Conservation (phyloP, 2,888 invertebrate genomes). For the Drosophila mimica region DNA sequence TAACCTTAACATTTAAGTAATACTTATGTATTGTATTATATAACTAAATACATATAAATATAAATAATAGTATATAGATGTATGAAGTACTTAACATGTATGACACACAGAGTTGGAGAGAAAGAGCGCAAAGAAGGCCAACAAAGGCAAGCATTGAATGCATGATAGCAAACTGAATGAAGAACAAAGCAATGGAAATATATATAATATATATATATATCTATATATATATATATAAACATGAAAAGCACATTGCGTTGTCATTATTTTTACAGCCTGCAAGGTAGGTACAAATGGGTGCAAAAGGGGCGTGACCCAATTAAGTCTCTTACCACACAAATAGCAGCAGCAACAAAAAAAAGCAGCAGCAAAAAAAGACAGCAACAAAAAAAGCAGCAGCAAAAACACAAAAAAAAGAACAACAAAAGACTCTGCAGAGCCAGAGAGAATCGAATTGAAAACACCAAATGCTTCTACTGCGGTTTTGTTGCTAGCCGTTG, state of each 20-base stretch:
- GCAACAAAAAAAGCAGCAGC: neutral
- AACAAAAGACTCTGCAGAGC: slow-evolving; percentile 15
- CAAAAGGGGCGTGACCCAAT: slow-evolving; percentile 65
- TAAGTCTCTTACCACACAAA: slow-evolving; percentile 30
- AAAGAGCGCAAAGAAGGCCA: slow-evolving; percentile 34
- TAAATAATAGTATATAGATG: slow-evolving; percentile 60
- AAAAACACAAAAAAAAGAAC: neutral
- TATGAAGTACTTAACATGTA: slow-evolving; percentile 68
- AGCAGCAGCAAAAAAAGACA: no score
- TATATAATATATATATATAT: slow-evolving; percentile 47
- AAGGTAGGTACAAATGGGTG: slow-evolving; percentile 43
- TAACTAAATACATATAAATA: slow-evolving; percentile 45
- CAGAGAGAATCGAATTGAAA: slow-evolving; percentile 49
- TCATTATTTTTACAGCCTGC: slow-evolving; percentile 63
- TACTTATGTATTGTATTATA: slow-evolving; percentile 71
- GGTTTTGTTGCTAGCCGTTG: slow-evolving; percentile 62
- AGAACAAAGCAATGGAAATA: slow-evolving; percentile 71
- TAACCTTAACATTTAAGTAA: slow-evolving; percentile 62
- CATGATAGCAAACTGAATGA: slow-evolving; percentile 67
- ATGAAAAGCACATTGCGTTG: slow-evolving; percentile 51
- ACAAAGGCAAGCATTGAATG: slow-evolving; percentile 74
- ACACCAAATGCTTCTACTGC: slow-evolving; percentile 45
- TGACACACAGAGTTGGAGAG: slow-evolving; percentile 24
- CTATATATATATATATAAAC: slow-evolving; percentile 44
- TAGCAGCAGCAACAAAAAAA: neutral